phyloP scores from a whole-genome alignment of 2,888 invertebrate species.

The Stegana nigrithorax region DNA sequence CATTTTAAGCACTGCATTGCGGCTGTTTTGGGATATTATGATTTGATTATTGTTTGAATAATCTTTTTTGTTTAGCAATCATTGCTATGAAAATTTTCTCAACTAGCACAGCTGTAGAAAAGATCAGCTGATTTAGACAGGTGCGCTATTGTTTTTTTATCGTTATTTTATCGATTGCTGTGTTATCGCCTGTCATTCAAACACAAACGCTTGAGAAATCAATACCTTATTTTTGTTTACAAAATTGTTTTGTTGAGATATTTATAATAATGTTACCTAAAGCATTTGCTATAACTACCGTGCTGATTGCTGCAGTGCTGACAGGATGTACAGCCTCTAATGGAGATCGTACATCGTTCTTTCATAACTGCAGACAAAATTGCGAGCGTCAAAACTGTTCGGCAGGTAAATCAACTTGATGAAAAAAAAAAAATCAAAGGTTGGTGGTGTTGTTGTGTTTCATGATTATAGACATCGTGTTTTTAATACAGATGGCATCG shows the following conservation, averaged over 20 bases:
- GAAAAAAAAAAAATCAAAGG: no score
- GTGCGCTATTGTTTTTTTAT: background rate
- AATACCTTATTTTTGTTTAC: conserved; percentile 35
- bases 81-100: no score
- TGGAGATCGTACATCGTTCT: conserved; percentile 71
- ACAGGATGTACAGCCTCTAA: conserved; percentile 54
- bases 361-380: conserved; percentile 69
- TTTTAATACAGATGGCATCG: conserved; percentile 55
- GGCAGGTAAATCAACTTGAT: no score
- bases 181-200: background rate
- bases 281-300: conserved; percentile 33
- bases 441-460: background rate
- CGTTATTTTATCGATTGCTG: background rate
- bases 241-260: conserved; percentile 12
- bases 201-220: conserved; percentile 31
- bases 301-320: conserved; percentile 26
- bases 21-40: no score
- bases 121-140: conserved; percentile 12
- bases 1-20: no score
- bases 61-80: no score
- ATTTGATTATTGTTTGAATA: no score
- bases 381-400: conserved; percentile 69
- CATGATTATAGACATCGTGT: background rate
- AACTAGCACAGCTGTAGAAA: conserved; percentile 30
- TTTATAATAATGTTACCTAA: conserved; percentile 11